Conservation (phyloP, 2,888 invertebrate genomes). For the Antheraea assamensis region DNA sequence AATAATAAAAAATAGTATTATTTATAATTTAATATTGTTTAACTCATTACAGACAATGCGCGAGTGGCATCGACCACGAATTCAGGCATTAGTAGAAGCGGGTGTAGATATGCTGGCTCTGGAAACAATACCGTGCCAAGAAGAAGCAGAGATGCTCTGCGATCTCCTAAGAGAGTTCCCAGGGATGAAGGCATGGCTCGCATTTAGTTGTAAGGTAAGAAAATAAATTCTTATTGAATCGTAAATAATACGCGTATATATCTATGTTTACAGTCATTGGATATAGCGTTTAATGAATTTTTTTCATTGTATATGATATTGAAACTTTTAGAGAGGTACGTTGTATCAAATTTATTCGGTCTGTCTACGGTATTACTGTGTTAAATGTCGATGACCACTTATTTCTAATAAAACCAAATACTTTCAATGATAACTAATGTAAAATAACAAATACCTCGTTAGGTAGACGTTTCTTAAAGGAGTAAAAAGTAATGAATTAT, state of each 20-base stretch:
- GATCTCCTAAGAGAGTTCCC: slow-evolving; percentile 91
- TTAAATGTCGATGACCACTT: not conserved
- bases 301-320: not conserved
- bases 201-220: slow-evolving; percentile 92
- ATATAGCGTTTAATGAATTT: not conserved
- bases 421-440: not conserved
- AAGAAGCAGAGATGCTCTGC: slow-evolving; percentile 92
- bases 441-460: not conserved
- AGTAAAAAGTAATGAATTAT: not conserved
- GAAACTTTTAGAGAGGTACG: not conserved
- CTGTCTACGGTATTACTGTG: not conserved
- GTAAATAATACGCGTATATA: not conserved
- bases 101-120: slow-evolving; percentile 93
- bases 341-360: not conserved
- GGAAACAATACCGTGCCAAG: slow-evolving; percentile 95
- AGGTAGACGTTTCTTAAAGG: no score
- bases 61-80: slow-evolving; percentile 92
- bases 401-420: not conserved
- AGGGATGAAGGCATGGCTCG: slow-evolving; percentile 90
- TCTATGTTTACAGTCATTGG: not conserved
- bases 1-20: not conserved
- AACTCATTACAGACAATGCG: slow-evolving; percentile 79
- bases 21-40: slow-evolving; percentile 16
- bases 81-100: slow-evolving; percentile 89
- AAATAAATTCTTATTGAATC: not conserved